Evolutionary conservation across 2,888 invertebrate species (phyloP).

Genomic region (Megastigmus dorsalis): DNA sequence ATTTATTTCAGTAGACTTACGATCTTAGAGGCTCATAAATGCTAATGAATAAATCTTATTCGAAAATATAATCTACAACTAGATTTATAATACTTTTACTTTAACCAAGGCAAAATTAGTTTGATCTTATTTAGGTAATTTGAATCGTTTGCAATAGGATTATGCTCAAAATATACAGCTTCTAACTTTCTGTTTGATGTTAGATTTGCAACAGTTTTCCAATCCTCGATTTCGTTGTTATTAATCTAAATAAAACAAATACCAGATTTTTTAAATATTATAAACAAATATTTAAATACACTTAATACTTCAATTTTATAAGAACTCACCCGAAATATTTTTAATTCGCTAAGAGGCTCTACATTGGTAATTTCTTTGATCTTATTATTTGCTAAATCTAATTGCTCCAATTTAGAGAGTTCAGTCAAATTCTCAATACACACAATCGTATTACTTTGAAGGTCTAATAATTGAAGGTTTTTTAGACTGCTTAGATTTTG

Average conservation of each 20-base stretch:
- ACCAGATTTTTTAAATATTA: constrained; percentile 26
- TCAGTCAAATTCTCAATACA: constrained; percentile 90
- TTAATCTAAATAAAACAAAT: constrained; percentile 83
- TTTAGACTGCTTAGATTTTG: constrained; percentile 85
- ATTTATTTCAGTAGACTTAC: too few species aligned
- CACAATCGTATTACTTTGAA: constrained; percentile 92
- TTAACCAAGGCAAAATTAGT: constrained; percentile 88
- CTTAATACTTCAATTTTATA: constrained; percentile 25
- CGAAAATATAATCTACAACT: too few species aligned
- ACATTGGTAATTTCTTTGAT: constrained; percentile 88
- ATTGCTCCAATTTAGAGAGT: constrained; percentile 85
- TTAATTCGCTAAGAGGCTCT: constrained; percentile 83
- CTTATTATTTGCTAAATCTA: constrained; percentile 93
- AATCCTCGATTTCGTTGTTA: constrained; percentile 90
- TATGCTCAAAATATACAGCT: constrained; percentile 95
- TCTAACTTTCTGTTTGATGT: constrained; percentile 80
- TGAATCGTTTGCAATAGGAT: constrained; percentile 89
- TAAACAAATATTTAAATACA: constrained; percentile 13
- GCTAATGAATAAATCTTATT: too few species aligned
- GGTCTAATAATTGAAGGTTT: constrained; percentile 86
- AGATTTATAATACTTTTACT: too few species aligned
- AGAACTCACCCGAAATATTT: constrained; percentile 94
- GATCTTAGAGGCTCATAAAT: too few species aligned
- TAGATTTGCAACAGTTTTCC: constrained; percentile 88
- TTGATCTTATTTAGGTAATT: constrained; percentile 94